A percentile compares a stretch with the other conserved stretches of the same genome.
Evolutionary conservation across 2,888 invertebrate species (phyloP).

Genomic region (Stictocephala bisonia): DNA sequence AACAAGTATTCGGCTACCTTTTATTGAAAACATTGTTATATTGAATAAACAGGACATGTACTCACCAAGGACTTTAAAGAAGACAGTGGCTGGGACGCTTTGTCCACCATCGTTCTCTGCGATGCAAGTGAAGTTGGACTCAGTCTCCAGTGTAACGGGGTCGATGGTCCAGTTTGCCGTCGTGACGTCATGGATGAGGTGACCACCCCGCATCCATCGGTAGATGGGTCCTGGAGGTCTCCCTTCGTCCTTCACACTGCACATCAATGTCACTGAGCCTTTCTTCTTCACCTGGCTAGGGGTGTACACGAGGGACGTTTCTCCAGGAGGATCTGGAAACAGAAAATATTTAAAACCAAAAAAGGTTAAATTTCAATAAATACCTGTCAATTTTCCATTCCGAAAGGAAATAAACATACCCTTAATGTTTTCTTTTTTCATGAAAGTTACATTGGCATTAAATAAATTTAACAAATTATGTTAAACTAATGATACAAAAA

Average conservation of each 20-base stretch:
- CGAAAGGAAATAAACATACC: too few species aligned
- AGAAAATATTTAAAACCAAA: too few species aligned
- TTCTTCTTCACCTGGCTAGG: conserved; percentile 85
- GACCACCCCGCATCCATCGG: conserved; percentile 82
- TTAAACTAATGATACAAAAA: too few species aligned
- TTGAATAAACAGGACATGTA: too few species aligned
- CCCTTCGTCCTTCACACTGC: conserved; percentile 85
- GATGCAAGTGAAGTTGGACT: conserved; percentile 90
- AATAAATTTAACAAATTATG: too few species aligned
- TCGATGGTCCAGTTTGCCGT: conserved; percentile 83
- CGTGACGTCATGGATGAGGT: conserved; percentile 79
- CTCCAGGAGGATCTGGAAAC: conserved; percentile 89
- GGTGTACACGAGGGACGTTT: conserved; percentile 79
- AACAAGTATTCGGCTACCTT: too few species aligned
- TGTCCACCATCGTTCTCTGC: conserved; percentile 88
- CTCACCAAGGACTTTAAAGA: conserved; percentile 78
- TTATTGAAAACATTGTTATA: too few species aligned
- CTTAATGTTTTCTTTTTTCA: too few species aligned
- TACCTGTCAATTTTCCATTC: too few species aligned
- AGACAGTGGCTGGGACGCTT: conserved; percentile 74
- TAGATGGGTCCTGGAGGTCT: conserved; percentile 70
- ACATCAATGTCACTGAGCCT: conserved; percentile 83
- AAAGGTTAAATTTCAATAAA: too few species aligned
- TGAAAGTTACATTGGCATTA: too few species aligned
- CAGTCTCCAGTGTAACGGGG: conserved; percentile 85